Percentiles rank a stretch among this genome's conserved stretches.
phyloP scores from a whole-genome alignment of 2,888 invertebrate genomes.

The Drosophila pseudotakahashii region DNA sequence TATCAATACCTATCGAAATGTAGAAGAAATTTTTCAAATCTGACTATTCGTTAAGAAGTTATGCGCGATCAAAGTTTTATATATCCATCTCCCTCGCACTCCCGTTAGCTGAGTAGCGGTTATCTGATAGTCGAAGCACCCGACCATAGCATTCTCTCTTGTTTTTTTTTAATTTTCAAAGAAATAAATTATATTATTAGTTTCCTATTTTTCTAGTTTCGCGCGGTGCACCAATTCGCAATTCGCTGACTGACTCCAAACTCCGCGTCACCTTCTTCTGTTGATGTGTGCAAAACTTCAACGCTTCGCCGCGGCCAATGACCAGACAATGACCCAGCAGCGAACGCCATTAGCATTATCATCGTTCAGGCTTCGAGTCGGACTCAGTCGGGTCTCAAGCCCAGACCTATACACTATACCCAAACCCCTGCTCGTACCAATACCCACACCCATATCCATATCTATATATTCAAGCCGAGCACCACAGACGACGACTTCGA shows the following conservation, averaged over 20 bases:
- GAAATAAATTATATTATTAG: too few species aligned
- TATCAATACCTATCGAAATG: too few species aligned
- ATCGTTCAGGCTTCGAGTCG: slow-evolving; percentile 41
- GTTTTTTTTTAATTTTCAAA: too few species aligned
- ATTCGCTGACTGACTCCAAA: slow-evolving; percentile 40
- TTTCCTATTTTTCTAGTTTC: neutral
- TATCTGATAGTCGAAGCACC: too few species aligned
- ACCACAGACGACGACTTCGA: slow-evolving; percentile 27
- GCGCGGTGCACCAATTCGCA: slow-evolving; percentile 21
- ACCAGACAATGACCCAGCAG: slow-evolving; percentile 80
- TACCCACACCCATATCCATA: slow-evolving; percentile 31
- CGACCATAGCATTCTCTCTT: too few species aligned
- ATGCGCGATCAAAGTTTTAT: too few species aligned
- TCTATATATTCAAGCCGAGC: slow-evolving; percentile 29
- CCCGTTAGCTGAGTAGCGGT: too few species aligned
- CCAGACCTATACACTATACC: slow-evolving; percentile 24
- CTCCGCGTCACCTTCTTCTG: slow-evolving; percentile 51
- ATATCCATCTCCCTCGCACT: too few species aligned
- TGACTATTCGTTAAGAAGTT: too few species aligned
- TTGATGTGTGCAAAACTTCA: slow-evolving; percentile 73
- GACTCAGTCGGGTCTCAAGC: slow-evolving; percentile 28
- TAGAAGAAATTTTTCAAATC: too few species aligned
- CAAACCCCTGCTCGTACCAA: slow-evolving; percentile 21
- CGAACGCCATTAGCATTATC: slow-evolving; percentile 81
- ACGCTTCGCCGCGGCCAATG: slow-evolving; percentile 74